A percentile compares a stretch with the other conserved stretches of the same genome.
Conservation (phyloP, 2,113 vertebrate species). For the Colistium nudipinnis region DNA sequence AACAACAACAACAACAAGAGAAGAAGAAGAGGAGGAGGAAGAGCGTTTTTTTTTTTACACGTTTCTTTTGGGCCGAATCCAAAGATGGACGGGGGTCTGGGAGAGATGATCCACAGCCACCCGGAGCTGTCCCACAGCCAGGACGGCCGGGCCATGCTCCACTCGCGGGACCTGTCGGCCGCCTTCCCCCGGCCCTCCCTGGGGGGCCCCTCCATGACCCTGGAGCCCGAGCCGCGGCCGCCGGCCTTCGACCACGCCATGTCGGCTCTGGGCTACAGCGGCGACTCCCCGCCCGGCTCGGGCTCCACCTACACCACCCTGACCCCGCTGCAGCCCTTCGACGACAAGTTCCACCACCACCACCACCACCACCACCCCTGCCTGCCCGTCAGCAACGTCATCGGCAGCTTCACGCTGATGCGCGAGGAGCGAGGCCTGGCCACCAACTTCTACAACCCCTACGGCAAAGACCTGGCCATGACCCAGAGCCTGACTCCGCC, state of each 20-base stretch:
- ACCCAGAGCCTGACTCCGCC: constrained; percentile 81
- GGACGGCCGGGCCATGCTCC: constrained; percentile 82
- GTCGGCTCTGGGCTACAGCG: constrained; percentile 83
- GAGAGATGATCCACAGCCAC: constrained; percentile 85
- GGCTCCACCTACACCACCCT: constrained; percentile 86
- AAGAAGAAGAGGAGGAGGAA: constrained; percentile 28
- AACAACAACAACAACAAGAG: constrained; percentile 63
- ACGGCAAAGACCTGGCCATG: constrained; percentile 85
- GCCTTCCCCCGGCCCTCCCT: constrained; percentile 84
- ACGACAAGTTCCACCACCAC: constrained; percentile 86
- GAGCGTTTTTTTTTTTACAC: constrained; percentile 18
- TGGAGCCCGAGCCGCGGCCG: constrained; percentile 81
- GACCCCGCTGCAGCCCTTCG: constrained; percentile 85
- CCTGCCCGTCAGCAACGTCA: constrained; percentile 85
- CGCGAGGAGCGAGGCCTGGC: constrained; percentile 83
- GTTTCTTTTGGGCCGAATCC: too few relatives aligned
- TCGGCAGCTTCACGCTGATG: constrained; percentile 88
- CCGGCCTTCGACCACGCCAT: constrained; percentile 82
- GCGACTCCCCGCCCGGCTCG: constrained; percentile 81
- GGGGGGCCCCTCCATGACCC: constrained; percentile 79
- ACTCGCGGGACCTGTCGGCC: constrained; percentile 81
- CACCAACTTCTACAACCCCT: constrained; percentile 86
- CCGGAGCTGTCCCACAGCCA: constrained; percentile 81
- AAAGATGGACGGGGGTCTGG: constrained; percentile 82
- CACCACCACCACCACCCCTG: constrained; percentile 85